Evolutionary conservation across 1,140 invertebrate genomes (phyloP), one percentile per base, ranked within the genome.

Genomic region (Drosophila eugracilis): DNA sequence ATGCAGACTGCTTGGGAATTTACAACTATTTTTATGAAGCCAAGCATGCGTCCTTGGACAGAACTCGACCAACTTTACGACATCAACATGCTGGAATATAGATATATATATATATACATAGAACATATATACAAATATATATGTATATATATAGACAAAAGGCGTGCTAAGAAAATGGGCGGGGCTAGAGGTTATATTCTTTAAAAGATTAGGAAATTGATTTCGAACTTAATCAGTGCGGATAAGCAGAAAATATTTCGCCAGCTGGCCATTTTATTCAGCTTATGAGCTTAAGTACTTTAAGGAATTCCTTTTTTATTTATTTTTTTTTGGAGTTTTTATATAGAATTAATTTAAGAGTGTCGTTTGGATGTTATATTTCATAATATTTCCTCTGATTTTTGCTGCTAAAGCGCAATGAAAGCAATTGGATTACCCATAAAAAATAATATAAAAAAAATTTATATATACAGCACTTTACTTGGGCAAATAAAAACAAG

Each of bases 1-100:
- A 85, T 85, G 80, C 81, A 85, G 62, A 79, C 78, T 30, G 67
- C 54, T 78, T 69, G 57, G 54, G 74, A 75, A 86, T 76, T 86
- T 80, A 85, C 80, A 85, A 85, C 80, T 80, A 86, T 86, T 85
- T 85, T 85, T 85, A 85, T 86, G 66, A 86, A 86, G 80, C 72
- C 76, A 86, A 85, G 69, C 70, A 44, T 48, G 39, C 28, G 77
- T 63, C 80, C 59, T 45, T 50, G 49, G 50, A 54, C 70, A 37
- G 26, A 60, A 34, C 49, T 63, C 28, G n/a, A 65, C 39, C 55
- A 76, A 78, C 59, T 80, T 85, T 76, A 80, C 73, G 81, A 73
- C 17, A 63, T 44, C 63, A 42, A 66, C 60, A 52, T 7, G 28
- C 21, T 45, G 60, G 45, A 67, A 44, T 66, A 50, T 65, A 17